A percentile compares a stretch with the other conserved stretches of the same genome.
These are phyloP conservation scores for Perodicticus potto DNA, from an alignment of 2,797 vertebrate genomes.

Conservation along the genomic window DNA sequence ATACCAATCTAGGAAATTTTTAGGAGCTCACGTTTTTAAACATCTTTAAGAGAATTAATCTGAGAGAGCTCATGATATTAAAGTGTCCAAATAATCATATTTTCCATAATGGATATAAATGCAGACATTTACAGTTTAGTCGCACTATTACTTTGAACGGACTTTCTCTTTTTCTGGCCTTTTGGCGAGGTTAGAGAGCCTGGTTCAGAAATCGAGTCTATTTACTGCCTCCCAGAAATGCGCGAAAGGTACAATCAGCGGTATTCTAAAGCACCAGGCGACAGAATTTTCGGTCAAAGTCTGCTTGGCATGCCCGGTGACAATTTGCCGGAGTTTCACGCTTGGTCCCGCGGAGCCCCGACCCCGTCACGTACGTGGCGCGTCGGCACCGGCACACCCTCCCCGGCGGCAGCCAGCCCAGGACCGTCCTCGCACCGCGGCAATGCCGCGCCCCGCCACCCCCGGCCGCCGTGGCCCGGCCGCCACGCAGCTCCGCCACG, in stretches of 20 bases:
- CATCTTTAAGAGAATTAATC: background rate
- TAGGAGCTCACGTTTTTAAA: background rate
- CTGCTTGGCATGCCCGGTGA: background rate
- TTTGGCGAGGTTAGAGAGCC: background rate
- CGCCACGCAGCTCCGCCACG: background rate
- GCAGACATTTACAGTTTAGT: background rate
- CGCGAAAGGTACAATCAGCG: fast-evolving
- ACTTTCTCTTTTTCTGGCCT: background rate
- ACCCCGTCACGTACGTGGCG: background rate
- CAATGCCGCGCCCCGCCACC: background rate
- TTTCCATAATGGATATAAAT: background rate
- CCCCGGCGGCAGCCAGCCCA: background rate
- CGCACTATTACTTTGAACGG: background rate
- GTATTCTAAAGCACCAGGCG: fast-evolving
- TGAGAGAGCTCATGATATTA: fast-evolving
- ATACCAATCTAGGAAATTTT: background rate
- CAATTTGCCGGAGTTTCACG: background rate
- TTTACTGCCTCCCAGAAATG: fast-evolving
- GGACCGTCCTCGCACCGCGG: background rate
- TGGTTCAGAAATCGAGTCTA: background rate
- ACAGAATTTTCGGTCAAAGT: background rate
- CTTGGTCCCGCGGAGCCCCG: background rate
- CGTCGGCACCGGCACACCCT: constrained; percentile 51
- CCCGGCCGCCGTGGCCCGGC: background rate
- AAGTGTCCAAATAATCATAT: background rate